These are phyloP conservation scores for Coenonympha arcania DNA, from an alignment of 2,888 invertebrate genomes.

Conservation along the genomic window DNA sequence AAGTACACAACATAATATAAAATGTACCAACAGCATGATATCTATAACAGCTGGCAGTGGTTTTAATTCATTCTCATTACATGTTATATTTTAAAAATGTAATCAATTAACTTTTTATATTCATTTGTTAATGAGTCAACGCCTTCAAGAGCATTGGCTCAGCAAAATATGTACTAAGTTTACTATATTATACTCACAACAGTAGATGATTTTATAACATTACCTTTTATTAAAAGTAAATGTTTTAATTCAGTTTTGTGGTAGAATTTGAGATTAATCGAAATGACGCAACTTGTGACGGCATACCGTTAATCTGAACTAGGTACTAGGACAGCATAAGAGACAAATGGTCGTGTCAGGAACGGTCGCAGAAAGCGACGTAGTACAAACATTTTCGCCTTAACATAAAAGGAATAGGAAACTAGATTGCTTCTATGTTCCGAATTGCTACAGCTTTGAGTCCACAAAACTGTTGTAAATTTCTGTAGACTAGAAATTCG, in stretches of 20 bases:
- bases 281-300: background rate
- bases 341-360: slow-evolving; percentile 20
- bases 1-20: no score
- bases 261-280: background rate
- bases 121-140: no score
- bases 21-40: no score
- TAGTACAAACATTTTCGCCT: slow-evolving; percentile 19
- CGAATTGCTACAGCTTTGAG: slow-evolving; percentile 6
- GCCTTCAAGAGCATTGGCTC: no score
- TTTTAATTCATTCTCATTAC: no score
- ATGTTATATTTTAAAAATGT: no score
- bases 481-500: background rate
- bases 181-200: no score
- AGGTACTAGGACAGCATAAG: slow-evolving; percentile 11
- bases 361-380: slow-evolving; percentile 14
- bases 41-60: no score
- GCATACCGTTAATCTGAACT: slow-evolving; percentile 15
- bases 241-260: background rate
- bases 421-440: slow-evolving; percentile 19
- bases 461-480: slow-evolving; percentile 9
- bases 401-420: slow-evolving; percentile 22
- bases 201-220: no score
- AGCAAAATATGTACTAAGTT: no score
- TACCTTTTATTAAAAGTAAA: no score
- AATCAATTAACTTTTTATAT: no score